These are phyloP conservation scores for Tenthredo livida DNA, from an alignment of 2,888 invertebrate genomes.

Conservation along the genomic window DNA sequence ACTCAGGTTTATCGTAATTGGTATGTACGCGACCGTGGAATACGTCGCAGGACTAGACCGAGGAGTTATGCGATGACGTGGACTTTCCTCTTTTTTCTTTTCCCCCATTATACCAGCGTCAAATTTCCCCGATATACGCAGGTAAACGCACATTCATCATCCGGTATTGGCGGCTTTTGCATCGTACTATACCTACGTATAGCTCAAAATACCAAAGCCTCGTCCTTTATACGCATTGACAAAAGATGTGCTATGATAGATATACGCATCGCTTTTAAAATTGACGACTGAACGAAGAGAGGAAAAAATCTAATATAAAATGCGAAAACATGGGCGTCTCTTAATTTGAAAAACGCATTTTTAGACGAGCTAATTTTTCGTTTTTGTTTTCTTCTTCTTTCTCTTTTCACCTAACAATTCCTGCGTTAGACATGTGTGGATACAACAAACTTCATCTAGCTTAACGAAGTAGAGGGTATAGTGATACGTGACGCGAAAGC, in stretches of 20 bases:
- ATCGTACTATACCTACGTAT: not conserved
- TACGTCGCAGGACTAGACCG: too few relatives aligned
- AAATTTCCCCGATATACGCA: not conserved
- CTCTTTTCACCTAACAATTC: not conserved
- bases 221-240: conserved; percentile 10
- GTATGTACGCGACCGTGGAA: not conserved
- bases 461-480: conserved; percentile 32
- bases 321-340: not conserved
- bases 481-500: conserved; percentile 29
- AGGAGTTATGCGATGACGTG: not conserved
- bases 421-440: not conserved
- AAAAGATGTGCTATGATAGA: not conserved
- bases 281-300: not conserved
- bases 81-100: not conserved
- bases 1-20: conserved; percentile 18
- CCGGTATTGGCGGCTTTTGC: conserved; percentile 22
- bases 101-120: not conserved
- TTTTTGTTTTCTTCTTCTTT: too few relatives aligned
- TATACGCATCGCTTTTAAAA: not conserved
- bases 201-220: not conserved
- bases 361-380: not conserved
- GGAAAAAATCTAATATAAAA: not conserved
- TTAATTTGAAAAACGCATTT: not conserved
- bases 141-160: conserved; percentile 31
- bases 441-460: conserved; percentile 5